These are phyloP conservation scores for Cantharis nigra DNA, from an alignment of 2,888 invertebrate genomes.

Conservation along the genomic window DNA sequence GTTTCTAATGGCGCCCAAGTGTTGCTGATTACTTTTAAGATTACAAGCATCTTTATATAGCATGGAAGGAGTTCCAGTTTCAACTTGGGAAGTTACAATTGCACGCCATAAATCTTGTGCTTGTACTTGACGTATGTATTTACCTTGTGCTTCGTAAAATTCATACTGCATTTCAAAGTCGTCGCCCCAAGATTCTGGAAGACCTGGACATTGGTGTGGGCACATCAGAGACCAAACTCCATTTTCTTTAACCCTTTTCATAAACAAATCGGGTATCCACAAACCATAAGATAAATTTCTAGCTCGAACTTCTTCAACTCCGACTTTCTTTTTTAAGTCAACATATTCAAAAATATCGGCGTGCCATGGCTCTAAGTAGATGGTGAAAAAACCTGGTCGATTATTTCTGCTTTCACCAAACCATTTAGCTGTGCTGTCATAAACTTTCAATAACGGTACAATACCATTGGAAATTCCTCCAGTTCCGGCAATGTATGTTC, in stretches of 20 bases:
- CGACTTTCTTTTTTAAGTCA: constrained; percentile 92
- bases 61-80: constrained; percentile 99
- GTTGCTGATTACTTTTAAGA: constrained; percentile 95
- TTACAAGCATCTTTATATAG: constrained; percentile 96
- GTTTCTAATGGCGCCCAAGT: constrained; percentile 97
- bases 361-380: constrained; percentile 99
- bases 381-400: constrained; percentile 97
- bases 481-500: constrained; percentile 90
- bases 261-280: constrained; percentile 98
- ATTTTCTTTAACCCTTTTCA: constrained; percentile 88
- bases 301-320: constrained; percentile 92
- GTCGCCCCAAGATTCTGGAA: constrained; percentile 92
- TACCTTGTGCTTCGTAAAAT: constrained; percentile 80
- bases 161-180: constrained; percentile 89
- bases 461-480: constrained; percentile 94
- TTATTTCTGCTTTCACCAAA: constrained; percentile 98
- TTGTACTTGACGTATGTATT: constrained; percentile 66
- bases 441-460: constrained; percentile 94
- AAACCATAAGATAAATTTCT: constrained; percentile 95
- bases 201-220: constrained; percentile 88
- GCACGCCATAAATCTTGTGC: constrained; percentile 94
- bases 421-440: constrained; percentile 93
- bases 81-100: constrained; percentile 92
- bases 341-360: constrained; percentile 95
- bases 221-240: constrained; percentile 96